Base-by-base conservation (phyloP, 1,140 invertebrate species). In the Myzus persicae region DNA sequence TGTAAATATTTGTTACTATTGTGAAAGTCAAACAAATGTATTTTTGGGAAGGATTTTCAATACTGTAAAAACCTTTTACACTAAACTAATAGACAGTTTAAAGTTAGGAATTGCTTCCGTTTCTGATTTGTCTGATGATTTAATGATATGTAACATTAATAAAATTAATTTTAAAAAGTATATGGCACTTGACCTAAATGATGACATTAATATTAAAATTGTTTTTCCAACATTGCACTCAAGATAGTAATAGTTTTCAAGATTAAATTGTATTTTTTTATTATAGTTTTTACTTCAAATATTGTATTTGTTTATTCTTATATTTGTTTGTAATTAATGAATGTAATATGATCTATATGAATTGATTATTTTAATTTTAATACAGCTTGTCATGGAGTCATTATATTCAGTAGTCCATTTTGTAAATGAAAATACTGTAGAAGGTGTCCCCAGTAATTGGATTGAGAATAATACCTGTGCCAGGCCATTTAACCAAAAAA, bases 81-180 rank as follows among this genome's bases (percentile, higher is more conserved):
- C 59, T 76, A 76, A 76, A 76, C 59, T 31, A 0, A 76, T 76
- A n/a, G n/a, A 76, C 24, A 76, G 59, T 76, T 76, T 76, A 18
- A 76, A 76, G 59, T 76, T 76, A n/a, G 59, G 59, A n/a, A 76
- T 76, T 76, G 59, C 59, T 76, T 76, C n/a, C n/a, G n/a, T n/a
- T n/a, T n/a, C n/a, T n/a, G n/a, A n/a, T n/a, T n/a, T n/a, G n/a
- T n/a, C n/a, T 9, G 26, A n/a, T 54, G 51, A 54, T 54, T 54
- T 54, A 54, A 54, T 54, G 51, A 54, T 54, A n/a, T n/a, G 59
- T 14, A n/a, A 76, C 59, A 76, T 76, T 9, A n/a, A 76, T 76
- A 76, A 76, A 31, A 76, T n/a, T 76, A n/a, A 76, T 76, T n/a
- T 76, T n/a, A 76, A 76, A 67, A 76, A 76, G 59, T 76, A 76